Evolutionary conservation across 2,113 vertebrate species (phyloP), one percentile per base, ranked within the genome.

Genomic region (Terrapene triunguis): DNA sequence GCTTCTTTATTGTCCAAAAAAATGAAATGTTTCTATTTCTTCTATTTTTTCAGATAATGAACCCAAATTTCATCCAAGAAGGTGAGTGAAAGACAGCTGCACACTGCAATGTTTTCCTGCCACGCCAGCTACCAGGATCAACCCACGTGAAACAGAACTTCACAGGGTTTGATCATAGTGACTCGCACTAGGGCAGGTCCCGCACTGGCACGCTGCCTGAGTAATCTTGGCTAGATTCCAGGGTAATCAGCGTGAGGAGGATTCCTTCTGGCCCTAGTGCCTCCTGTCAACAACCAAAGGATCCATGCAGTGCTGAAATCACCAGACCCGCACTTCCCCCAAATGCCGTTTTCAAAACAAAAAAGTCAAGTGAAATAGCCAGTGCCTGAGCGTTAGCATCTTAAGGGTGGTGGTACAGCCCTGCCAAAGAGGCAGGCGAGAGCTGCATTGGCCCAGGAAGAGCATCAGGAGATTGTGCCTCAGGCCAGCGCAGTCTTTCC

Each of bases 41-140:
- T 95, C 97, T 82, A 98, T 86, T 98, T 98, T 98, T 98, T 94
- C 99, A 99, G 99, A 99, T 99, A 97, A 98, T 99, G 97, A 99
- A 99, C 98, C 99, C 99, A 85, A 99, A 99, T 98, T 99, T 99
- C 98, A 99, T 99, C 97, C 99, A 99, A 97, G 99, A 99, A 99
- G 99, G 99, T 99, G 98, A 99, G 99, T 98, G 94, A 85, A 96
- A 92, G 90, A 89, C 48, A 92, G 83, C 82, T 88, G 59, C 78
- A 50, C 57, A 5, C 27, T 80, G 87, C 42, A 32, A 65, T 57
- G 50, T 69, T 59, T 3, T 3, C 84, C 59, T 54, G 32, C 72
- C 21, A 8, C 42, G 38, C 78, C 82, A 81, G 91, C 87, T 91
- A 59, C 55, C 84, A 80, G 53, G 79, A 50, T 84, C 69, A 87